phyloP scores from a whole-genome alignment of 2,113 vertebrate species.

The Sorex araneus region DNA sequence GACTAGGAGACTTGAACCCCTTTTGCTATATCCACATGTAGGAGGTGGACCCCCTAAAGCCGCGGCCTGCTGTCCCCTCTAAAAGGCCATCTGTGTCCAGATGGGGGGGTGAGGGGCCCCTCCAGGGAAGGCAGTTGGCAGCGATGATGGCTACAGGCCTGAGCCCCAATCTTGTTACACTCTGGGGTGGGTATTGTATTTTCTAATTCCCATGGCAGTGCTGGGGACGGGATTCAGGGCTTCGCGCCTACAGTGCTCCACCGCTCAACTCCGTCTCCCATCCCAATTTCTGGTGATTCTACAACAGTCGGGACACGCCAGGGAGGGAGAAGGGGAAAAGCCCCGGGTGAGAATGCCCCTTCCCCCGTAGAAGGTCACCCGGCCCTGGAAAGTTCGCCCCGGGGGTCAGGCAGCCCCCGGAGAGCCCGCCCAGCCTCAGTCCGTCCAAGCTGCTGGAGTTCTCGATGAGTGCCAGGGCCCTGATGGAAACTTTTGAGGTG shows the following conservation, averaged over 20 bases:
- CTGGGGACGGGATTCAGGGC: too few species aligned
- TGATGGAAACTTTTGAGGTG: conserved; percentile 52
- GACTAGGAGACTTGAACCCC: too few species aligned
- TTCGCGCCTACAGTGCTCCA: too few species aligned
- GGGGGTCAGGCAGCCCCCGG: background rate
- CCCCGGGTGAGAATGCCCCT: background rate
- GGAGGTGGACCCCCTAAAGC: too few species aligned
- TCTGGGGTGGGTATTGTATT: too few species aligned
- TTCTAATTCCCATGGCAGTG: too few species aligned
- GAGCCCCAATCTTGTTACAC: background rate
- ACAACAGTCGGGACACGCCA: background rate
- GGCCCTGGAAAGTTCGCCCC: background rate
- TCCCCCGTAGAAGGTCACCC: background rate
- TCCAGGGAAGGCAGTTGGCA: background rate
- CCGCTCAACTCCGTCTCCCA: background rate
- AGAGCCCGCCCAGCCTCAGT: background rate
- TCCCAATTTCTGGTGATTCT: background rate
- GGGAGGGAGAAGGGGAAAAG: background rate
- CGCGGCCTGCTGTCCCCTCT: too few species aligned
- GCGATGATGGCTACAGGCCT: conserved; percentile 19
- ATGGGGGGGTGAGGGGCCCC: too few species aligned
- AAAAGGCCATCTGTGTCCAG: too few species aligned
- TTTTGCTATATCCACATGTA: too few species aligned
- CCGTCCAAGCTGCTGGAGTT: background rate
- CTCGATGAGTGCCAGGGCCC: conserved; percentile 23